A percentile compares a stretch with the other conserved stretches of the same genome.
Conservation (phyloP, 2,797 vertebrate species). For the Pseudocheirus occidentalis region DNA sequence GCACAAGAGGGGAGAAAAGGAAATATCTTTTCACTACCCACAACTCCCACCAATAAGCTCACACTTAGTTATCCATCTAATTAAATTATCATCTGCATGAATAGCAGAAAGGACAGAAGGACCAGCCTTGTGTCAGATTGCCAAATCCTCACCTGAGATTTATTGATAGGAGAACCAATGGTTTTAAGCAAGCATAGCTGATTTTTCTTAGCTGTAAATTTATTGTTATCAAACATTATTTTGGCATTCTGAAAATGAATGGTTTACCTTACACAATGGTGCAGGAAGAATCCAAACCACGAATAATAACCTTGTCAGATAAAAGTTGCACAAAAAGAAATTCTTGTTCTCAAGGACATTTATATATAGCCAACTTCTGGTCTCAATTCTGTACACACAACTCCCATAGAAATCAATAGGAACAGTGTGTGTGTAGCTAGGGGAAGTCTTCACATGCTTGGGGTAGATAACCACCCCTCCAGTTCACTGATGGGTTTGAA, state of each 20-base stretch:
- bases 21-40: not conserved
- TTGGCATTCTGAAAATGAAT: not conserved
- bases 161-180: not conserved
- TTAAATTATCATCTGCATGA: not conserved
- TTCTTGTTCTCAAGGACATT: not conserved
- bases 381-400: not conserved
- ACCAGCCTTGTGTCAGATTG: not conserved
- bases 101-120: not conserved
- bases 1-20: not conserved
- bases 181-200: not conserved
- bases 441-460: not conserved
- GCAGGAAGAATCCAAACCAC: not conserved
- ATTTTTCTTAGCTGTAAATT: not conserved
- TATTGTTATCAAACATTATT: not conserved
- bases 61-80: not conserved
- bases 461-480: not conserved
- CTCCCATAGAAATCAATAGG: not conserved
- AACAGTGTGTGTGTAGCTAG: not conserved
- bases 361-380: not conserved
- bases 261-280: not conserved
- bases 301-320: not conserved
- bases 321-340: not conserved
- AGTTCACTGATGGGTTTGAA: not conserved
- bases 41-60: not conserved
- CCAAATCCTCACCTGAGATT: not conserved